Percentiles rank a stretch among this genome's conserved stretches.
Evolutionary conservation across 2,797 vertebrate species (phyloP).

Genomic region (Holocentrus rufus): DNA sequence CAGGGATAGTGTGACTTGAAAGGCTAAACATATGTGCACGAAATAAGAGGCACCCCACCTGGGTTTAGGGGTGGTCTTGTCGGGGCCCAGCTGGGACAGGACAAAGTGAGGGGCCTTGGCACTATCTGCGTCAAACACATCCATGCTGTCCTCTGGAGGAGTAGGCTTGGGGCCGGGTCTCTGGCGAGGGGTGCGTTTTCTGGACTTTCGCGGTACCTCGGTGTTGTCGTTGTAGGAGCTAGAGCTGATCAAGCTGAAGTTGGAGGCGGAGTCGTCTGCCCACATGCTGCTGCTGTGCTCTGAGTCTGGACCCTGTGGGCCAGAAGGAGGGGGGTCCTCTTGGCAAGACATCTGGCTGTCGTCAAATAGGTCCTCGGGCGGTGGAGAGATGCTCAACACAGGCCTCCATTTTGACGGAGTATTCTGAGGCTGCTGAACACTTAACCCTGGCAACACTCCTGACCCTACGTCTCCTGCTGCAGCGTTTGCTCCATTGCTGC

Average conservation of each 20-base stretch:
- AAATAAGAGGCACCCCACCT: constrained; percentile 70
- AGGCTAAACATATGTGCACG: constrained; percentile 17
- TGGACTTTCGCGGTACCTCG: constrained; percentile 97
- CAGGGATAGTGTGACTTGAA: not conserved
- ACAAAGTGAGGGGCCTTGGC: constrained; percentile 99
- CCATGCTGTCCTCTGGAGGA: constrained; percentile 95
- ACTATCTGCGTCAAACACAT: constrained; percentile 99
- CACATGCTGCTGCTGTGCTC: constrained; percentile 99
- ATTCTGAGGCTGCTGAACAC: constrained; percentile 87
- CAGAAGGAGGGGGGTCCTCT: constrained; percentile 86
- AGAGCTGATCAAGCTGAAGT: constrained; percentile 98
- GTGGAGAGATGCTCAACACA: constrained; percentile 97
- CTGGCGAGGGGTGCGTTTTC: constrained; percentile 97
- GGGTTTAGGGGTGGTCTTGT: constrained; percentile 92
- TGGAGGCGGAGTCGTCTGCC: constrained; percentile 98
- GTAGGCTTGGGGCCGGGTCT: constrained; percentile 93
- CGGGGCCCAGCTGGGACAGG: constrained; percentile 96
- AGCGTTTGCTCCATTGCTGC: constrained; percentile 68
- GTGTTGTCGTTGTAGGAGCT: constrained; percentile 99
- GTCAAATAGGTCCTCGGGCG: constrained; percentile 97
- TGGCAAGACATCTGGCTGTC: constrained; percentile 99
- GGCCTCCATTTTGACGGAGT: constrained; percentile 96
- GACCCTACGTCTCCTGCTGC: constrained; percentile 74
- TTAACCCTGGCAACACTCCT: constrained; percentile 70
- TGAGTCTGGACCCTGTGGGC: constrained; percentile 85